Conservation (phyloP, 1,140 invertebrate genomes). For the Hetaerina americana region DNA sequence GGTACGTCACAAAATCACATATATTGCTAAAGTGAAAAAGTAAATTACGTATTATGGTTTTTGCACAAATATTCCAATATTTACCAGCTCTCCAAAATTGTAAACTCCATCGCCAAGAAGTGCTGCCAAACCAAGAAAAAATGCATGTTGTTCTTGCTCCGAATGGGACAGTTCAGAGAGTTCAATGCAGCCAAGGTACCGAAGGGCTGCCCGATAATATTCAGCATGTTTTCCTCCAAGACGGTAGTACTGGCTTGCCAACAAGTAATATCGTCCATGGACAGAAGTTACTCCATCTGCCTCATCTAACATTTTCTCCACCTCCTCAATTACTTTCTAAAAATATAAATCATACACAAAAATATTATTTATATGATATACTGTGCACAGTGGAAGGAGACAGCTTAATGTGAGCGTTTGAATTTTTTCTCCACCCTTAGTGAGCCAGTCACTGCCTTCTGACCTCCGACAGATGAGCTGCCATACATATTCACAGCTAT, state of each 20-base stretch:
- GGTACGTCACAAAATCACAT: no score
- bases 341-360: conserved; percentile 13
- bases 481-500: no score
- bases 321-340: conserved; percentile 75
- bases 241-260: conserved; percentile 83
- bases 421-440: no score
- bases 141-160: conserved; percentile 70
- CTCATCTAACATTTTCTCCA: conserved; percentile 73
- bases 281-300: conserved; percentile 85
- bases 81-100: conserved; percentile 89
- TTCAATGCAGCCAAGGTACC: conserved; percentile 87
- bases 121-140: conserved; percentile 85
- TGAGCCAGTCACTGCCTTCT: no score
- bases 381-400: no score
- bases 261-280: conserved; percentile 87
- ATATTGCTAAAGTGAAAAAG: no score
- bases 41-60: no score
- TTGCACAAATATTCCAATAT: no score
- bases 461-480: no score
- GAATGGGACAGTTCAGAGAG: conserved; percentile 48
- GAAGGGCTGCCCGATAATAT: conserved; percentile 90
- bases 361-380: background rate
- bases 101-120: conserved; percentile 91
- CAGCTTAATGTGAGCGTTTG: no score
- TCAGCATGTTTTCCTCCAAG: conserved; percentile 76